Percentiles rank a stretch among this genome's conserved stretches.
Evolutionary conservation across 2,113 vertebrate genomes (phyloP).

Genomic region (Coptodon bakossiorum): DNA sequence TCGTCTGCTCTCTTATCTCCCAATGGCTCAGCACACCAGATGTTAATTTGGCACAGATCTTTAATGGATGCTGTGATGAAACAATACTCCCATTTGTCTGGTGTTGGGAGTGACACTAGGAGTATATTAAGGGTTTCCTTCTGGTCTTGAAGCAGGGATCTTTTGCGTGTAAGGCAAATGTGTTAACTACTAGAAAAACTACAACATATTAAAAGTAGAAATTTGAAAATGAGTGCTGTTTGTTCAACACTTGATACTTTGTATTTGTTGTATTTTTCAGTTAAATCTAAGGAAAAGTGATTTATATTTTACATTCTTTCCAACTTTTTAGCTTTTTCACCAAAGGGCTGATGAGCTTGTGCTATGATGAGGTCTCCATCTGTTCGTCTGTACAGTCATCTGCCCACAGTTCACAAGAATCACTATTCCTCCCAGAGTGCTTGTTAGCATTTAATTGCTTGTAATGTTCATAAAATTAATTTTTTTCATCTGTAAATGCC

Average conservation of each 20-base stretch:
- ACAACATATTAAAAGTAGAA: not conserved
- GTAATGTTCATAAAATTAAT: not conserved
- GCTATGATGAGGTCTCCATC: not conserved
- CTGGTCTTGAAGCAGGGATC: not conserved
- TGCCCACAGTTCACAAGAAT: not conserved
- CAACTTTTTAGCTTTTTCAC: not conserved
- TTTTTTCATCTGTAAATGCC: not conserved
- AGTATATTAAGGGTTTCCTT: not conserved
- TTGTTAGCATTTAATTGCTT: not conserved
- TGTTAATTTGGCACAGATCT: not conserved
- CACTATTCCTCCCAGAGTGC: not conserved
- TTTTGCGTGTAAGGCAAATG: not conserved
- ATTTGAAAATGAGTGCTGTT: not conserved
- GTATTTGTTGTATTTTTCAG: not conserved
- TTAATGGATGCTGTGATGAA: not conserved
- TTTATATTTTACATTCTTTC: not conserved
- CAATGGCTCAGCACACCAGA: not conserved
- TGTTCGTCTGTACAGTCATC: not conserved
- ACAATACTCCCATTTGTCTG: not conserved
- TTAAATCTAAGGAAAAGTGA: not conserved
- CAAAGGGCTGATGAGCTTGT: not conserved
- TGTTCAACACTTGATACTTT: not conserved
- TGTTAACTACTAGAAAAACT: not conserved
- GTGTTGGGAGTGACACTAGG: not conserved
- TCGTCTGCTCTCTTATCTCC: not conserved